A percentile compares a stretch with the other conserved stretches of the same genome.
Conservation (phyloP, 2,113 vertebrate genomes). For the Egretta garzetta region DNA sequence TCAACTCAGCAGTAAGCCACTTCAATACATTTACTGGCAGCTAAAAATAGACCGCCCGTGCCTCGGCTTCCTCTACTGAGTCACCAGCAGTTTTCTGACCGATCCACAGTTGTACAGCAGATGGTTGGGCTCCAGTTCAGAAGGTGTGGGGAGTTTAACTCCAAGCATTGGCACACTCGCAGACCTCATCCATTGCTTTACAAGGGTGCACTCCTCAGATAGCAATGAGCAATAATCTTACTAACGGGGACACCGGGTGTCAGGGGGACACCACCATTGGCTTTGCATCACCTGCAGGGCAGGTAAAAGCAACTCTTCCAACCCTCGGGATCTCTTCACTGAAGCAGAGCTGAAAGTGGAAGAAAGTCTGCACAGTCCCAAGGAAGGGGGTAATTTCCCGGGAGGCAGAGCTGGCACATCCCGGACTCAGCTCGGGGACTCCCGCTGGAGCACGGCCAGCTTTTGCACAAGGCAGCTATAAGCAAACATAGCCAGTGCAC, state of each 20-base stretch:
- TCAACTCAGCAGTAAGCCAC: conserved; percentile 55
- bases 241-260: not conserved
- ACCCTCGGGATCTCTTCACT: not conserved
- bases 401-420: not conserved
- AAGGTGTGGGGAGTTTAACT: not conserved
- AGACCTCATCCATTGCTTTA: not conserved
- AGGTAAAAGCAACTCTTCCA: not conserved
- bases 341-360: not conserved
- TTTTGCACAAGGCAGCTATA: not conserved
- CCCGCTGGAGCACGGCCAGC: not conserved
- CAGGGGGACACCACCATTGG: accelerated
- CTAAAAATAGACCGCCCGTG: conserved; percentile 44
- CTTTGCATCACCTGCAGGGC: not conserved
- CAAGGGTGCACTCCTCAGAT: not conserved
- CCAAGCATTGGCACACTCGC: accelerated
- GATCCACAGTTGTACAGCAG: not conserved
- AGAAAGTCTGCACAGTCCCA: not conserved
- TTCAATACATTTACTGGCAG: conserved; percentile 48
- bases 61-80: conserved; percentile 10
- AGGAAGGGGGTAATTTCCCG: not conserved
- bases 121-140: conserved; percentile 8
- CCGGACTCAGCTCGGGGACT: accelerated
- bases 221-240: accelerated
- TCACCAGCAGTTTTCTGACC: conserved; percentile 38
- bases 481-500: not conserved